A percentile compares a stretch with the other conserved stretches of the same genome.
Evolutionary conservation across 2,113 vertebrate species (phyloP).

Genomic region (Galbula dea): DNA sequence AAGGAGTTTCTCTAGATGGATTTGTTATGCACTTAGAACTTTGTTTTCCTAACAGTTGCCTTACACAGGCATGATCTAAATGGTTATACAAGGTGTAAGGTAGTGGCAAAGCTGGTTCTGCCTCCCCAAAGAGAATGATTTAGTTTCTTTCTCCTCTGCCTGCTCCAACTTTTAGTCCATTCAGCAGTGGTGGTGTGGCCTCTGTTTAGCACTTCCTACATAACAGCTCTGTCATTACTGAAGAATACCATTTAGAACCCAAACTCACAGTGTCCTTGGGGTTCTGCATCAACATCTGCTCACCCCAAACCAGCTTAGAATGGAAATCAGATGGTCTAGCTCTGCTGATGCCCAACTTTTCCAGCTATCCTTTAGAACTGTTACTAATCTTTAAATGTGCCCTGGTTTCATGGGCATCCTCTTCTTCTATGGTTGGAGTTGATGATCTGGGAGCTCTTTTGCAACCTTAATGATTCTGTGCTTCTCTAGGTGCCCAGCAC

Average conservation of each 20-base stretch:
- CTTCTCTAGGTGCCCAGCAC: no score
- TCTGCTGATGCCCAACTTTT: not conserved
- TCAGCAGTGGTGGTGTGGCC: not conserved
- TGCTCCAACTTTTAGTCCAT: not conserved
- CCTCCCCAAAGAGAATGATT: not conserved
- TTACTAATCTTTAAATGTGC: not conserved
- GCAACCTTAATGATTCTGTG: no score
- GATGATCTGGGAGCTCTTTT: no score
- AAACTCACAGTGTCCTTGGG: not conserved
- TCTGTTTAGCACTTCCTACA: not conserved
- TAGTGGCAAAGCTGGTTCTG: not conserved
- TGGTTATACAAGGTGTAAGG: not conserved
- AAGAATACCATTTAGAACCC: not conserved
- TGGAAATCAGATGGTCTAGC: slow-evolving; percentile 1
- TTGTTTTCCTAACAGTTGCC: not conserved
- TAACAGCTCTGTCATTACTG: not conserved
- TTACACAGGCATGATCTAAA: not conserved
- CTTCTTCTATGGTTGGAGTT: no score
- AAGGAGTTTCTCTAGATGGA: not conserved
- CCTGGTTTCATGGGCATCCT: no score
- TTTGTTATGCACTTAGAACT: slow-evolving; percentile 22
- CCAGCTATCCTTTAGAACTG: not conserved
- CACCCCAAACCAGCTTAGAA: not conserved
- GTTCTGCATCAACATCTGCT: not conserved
- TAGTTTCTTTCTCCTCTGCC: slow-evolving; percentile 15